These are phyloP conservation scores for Meriones psammophilus DNA, from an alignment of 2,797 vertebrate species.

Conservation along the genomic window DNA sequence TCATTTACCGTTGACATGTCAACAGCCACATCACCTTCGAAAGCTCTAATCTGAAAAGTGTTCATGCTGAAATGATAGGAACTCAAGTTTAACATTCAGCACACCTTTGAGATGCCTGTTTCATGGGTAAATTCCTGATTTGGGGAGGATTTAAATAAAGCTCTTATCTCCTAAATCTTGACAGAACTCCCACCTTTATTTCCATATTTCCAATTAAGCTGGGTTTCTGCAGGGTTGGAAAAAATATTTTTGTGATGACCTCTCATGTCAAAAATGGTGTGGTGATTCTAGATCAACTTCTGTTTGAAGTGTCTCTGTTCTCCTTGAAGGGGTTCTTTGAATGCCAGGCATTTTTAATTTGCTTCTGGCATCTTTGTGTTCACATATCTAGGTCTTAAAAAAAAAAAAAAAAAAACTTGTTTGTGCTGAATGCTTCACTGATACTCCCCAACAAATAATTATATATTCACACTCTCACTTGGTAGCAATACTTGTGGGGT, in stretches of 20 bases:
- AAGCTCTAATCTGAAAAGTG: conserved; percentile 32
- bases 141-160: conserved; percentile 66
- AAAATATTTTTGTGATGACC: conserved; percentile 61
- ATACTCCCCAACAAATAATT: not conserved
- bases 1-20: conserved; percentile 42
- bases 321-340: conserved; percentile 27
- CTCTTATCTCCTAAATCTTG: conserved; percentile 36
- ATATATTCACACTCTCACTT: not conserved
- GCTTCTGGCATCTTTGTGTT: not conserved
- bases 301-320: not conserved
- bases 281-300: conserved; percentile 51
- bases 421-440: not conserved
- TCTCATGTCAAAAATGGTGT: conserved; percentile 43
- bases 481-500: not conserved
- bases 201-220: conserved; percentile 22
- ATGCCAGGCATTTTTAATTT: not conserved
- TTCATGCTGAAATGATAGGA: conserved; percentile 43
- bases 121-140: not conserved
- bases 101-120: not conserved
- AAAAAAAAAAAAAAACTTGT: not conserved
- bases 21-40: conserved; percentile 39
- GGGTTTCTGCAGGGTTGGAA: conserved; percentile 34
- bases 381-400: not conserved
- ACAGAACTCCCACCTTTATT: conserved; percentile 37
- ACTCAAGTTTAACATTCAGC: not conserved